Percentiles rank a stretch among this genome's conserved stretches.
These are phyloP conservation scores for Eubucco bourcierii DNA, from an alignment of 2,113 vertebrate genomes.

Conservation along the genomic window DNA sequence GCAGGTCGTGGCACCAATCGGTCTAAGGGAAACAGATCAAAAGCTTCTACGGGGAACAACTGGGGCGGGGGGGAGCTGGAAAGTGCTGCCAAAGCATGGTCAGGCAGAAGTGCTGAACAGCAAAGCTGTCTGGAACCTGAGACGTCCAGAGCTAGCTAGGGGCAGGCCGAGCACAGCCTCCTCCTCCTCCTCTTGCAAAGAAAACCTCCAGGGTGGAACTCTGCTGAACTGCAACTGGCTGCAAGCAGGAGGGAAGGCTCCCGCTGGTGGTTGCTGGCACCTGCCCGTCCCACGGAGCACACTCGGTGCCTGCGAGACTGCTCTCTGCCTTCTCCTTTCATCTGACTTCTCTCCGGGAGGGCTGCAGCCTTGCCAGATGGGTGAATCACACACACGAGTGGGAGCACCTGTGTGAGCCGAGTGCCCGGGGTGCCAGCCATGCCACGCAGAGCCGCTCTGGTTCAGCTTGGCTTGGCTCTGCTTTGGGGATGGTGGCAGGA, in stretches of 20 bases:
- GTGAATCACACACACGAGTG: accelerated
- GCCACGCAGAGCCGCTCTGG: neutral
- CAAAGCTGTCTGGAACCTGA: neutral
- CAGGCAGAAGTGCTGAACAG: neutral
- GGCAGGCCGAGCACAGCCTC: neutral
- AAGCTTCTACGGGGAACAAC: neutral
- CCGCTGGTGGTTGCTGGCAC: neutral
- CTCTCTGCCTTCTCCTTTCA: neutral
- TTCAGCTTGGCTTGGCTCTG: accelerated
- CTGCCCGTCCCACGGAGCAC: neutral
- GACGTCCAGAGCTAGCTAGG: neutral
- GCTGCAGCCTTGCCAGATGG: neutral
- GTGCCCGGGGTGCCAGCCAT: accelerated
- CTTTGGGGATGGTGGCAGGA: neutral
- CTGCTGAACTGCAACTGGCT: neutral
- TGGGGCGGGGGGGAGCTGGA: neutral
- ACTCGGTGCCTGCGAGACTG: neutral
- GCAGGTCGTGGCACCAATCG: neutral
- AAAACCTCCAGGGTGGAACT: neutral
- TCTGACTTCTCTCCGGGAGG: neutral
- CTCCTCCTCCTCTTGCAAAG: neutral
- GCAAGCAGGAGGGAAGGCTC: neutral
- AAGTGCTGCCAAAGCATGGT: neutral
- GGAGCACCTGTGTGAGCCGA: accelerated
- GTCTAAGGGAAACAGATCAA: neutral